Base-by-base conservation (phyloP, 2,888 invertebrate genomes). In the Euzetes globulus region DNA sequence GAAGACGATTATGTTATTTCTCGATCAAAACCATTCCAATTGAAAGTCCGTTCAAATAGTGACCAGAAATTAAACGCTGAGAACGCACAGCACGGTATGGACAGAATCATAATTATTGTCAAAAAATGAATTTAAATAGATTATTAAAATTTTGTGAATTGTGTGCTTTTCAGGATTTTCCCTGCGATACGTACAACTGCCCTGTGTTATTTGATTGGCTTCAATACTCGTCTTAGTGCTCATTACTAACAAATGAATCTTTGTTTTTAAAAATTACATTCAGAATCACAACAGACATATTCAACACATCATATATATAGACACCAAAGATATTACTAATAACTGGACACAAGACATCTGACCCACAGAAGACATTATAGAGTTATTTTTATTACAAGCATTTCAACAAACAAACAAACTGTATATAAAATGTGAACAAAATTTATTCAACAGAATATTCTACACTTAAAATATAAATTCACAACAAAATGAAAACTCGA, bases 131-230 rank as follows among this genome's bases (percentile, higher is more conserved):
- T n/a, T 47, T 47, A 3, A 9, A 47, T 3, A 17, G 15, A 17
- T 3, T 47, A 4, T 22, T 45, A 19, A 22, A 17, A 33, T 37
- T 55, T 7, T 6, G 3, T 25, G 6, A 3, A 13, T 60, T 27
- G 3, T 58, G 13, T 60, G 9, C 9, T 6, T 3, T 29, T 65
- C 37, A 75, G 77, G 77, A n/a, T 79, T 79, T 71, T 77, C 77
- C 1, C 74, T 79, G 41, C 75, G 79, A 58, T 79, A 79, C 74
- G 79, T 78, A 13, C 79, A 79, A 71, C 68, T 79, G 58, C 79
- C 79, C 15, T 79, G 79, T 72, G 79, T 79, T 75, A 79, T 79
- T 52, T 79, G 77, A 76, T 52, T 11, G n/a, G 17, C 13, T 4
- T 27, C 15, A 29, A 29, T 33, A 15, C 19, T 22, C n/a, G 19